These are phyloP conservation scores for Galagoides demidoff DNA, from an alignment of 2,797 vertebrate species.

Conservation along the genomic window DNA sequence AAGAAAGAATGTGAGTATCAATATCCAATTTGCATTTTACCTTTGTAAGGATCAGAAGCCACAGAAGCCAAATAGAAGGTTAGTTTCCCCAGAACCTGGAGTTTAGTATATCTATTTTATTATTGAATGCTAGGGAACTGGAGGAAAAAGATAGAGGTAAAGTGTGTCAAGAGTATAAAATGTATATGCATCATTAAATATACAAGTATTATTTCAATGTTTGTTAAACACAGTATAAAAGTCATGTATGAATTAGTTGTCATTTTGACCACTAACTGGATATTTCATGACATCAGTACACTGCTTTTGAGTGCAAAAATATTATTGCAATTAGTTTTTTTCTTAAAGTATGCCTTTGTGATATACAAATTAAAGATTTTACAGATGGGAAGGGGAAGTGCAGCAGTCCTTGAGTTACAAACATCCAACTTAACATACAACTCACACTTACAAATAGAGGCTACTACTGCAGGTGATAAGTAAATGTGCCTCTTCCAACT, in stretches of 20 bases:
- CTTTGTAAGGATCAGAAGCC: constrained; percentile 38
- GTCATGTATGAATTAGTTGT: neutral
- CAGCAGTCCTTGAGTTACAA: too few relatives aligned
- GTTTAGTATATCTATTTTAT: constrained; percentile 48
- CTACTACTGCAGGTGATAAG: too few relatives aligned
- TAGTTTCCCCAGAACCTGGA: neutral
- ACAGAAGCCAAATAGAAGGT: neutral
- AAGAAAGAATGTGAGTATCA: constrained; percentile 5
- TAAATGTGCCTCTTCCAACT: too few relatives aligned
- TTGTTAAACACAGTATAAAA: neutral
- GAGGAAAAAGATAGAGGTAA: neutral
- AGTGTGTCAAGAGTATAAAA: neutral
- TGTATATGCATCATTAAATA: neutral
- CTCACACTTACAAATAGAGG: too few relatives aligned
- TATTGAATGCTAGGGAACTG: neutral
- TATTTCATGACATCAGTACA: neutral
- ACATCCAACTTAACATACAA: too few relatives aligned
- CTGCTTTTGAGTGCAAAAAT: constrained; percentile 2
- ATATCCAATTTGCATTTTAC: neutral
- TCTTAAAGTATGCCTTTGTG: neutral
- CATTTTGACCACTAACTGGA: constrained; percentile 9
- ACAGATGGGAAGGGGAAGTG: neutral
- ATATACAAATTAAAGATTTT: neutral
- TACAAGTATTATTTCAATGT: neutral
- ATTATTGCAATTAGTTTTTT: neutral